Base-by-base conservation (phyloP, 2,888 invertebrate genomes). In the Drosophila robusta region DNA sequence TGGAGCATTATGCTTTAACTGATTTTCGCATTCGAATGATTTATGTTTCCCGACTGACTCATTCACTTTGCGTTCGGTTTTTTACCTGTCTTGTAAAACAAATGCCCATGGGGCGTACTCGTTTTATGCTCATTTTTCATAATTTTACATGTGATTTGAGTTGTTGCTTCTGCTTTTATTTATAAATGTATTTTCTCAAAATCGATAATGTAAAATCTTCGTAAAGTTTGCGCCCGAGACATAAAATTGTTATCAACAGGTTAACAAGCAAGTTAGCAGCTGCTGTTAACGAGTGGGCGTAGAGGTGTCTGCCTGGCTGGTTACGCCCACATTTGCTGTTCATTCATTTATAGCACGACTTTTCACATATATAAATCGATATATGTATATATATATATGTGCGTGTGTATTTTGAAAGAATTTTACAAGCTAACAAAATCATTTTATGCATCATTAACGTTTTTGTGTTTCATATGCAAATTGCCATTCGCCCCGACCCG, bases 381-480 rank as follows among this genome's bases (percentile, higher is more conserved):
- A 22, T 7, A n/a, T 49, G 14, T 45, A 22, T 38, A n/a, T 8
- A 16, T 24, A 29, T 39, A 45, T 45, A 0, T n/a, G 1, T 16
- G 4, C 32, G 2, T 42, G 24, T 50, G 11, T 42, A n/a, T 18
- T 70, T 76, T 51, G 74, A 73, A 75, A 69, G 64, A 89, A 79
- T 89, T 87, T 87, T 79, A 81, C 81, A 89, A 84, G 89, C 87
- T 87, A 85, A 87, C 89, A 85, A 87, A 85, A 89, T 89, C 71
- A 85, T 85, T 85, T 85, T 80, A 72, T 81, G 85, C 85, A 89
- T 85, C 85, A 85, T 85, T 85, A 89, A 89, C 81, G 85, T 81
- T 87, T 87, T 81, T 84, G 89, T 89, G 81, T 84, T 89, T 89
- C 87, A 85, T 85, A 85, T 85, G 85, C 89, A 85, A 85, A 85